phyloP scores from a whole-genome alignment of 2,888 invertebrate genomes.

The Holacanthella duospinosa region DNA sequence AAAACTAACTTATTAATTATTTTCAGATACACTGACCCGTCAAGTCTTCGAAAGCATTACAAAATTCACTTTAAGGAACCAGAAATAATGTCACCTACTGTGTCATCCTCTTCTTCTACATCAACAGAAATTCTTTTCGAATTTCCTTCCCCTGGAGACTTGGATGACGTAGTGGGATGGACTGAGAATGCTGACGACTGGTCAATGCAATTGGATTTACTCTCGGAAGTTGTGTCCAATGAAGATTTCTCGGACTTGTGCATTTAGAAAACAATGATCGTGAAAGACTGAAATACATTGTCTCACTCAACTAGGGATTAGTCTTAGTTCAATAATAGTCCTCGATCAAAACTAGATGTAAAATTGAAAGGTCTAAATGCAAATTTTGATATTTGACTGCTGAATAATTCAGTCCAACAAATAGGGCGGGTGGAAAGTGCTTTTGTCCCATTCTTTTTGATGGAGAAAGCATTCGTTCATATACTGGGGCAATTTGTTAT shows the following conservation, averaged over 20 bases:
- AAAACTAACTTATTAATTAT: neutral
- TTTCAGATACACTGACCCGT: conserved; percentile 7
- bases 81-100: neutral
- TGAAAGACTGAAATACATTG: no score
- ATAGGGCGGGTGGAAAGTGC: no score
- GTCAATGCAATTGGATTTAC: neutral
- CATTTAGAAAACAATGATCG: no score
- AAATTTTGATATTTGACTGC: no score
- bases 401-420: no score
- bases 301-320: no score
- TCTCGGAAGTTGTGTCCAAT: neutral
- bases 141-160: neutral
- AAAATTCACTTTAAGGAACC: conserved; percentile 18
- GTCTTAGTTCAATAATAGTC: no score
- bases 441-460: no score
- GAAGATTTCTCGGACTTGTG: neutral
- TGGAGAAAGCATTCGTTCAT: no score
- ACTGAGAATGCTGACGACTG: neutral
- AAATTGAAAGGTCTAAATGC: no score
- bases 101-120: conserved; percentile 2
- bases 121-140: neutral
- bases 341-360: no score
- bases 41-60: conserved; percentile 30
- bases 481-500: no score
- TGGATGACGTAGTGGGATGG: neutral